Percentiles rank a stretch among this genome's conserved stretches.
Conservation (phyloP, 2,888 invertebrate genomes). For the Biston betularia region DNA sequence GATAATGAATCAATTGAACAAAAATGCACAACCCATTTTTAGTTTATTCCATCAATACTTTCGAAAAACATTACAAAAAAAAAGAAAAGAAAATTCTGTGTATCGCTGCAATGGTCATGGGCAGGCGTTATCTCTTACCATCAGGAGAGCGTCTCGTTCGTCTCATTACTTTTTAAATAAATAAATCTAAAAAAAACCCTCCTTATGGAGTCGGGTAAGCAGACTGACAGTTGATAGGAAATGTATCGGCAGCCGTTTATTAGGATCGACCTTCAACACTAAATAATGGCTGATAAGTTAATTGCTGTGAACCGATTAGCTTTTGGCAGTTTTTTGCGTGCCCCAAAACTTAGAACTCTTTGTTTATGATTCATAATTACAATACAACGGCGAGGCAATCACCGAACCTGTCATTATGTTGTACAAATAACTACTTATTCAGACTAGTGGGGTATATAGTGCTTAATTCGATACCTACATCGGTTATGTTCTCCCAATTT, state of each 20-base stretch:
- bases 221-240: conserved; percentile 62
- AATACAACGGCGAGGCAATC: conserved; percentile 77
- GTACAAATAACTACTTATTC: conserved; percentile 82
- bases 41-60: too few relatives aligned
- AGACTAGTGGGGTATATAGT: conserved; percentile 66
- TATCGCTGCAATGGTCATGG: too few relatives aligned
- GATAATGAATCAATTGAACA: too few relatives aligned
- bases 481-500: conserved; percentile 57
- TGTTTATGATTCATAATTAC: conserved; percentile 84
- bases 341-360: conserved; percentile 67
- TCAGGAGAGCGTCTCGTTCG: too few relatives aligned
- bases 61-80: too few relatives aligned
- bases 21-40: too few relatives aligned
- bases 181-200: too few relatives aligned
- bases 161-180: too few relatives aligned
- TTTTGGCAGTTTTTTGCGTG: conserved; percentile 80
- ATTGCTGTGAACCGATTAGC: conserved; percentile 80
- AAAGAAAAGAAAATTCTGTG: too few relatives aligned
- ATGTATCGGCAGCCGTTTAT: conserved; percentile 67
- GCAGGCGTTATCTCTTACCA: too few relatives aligned
- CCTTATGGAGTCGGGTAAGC: too few relatives aligned
- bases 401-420: conserved; percentile 81
- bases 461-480: conserved; percentile 68
- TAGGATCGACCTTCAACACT: conserved; percentile 76
- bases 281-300: conserved; percentile 82